Evolutionary conservation across 64 coral and sea anemone genomes (phyloP).

Genomic region (Porites lutea): DNA sequence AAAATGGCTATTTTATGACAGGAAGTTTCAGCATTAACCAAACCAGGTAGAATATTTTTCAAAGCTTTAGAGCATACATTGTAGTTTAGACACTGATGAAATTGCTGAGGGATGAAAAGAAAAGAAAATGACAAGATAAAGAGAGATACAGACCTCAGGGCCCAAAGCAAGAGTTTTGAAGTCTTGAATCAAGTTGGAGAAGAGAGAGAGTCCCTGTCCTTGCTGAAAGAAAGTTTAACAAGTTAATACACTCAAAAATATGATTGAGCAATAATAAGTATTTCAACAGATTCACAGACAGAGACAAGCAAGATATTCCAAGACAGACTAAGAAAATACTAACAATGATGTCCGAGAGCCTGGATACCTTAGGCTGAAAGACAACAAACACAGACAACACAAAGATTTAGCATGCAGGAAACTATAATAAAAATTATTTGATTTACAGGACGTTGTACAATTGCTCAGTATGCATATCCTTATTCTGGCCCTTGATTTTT

Average conservation of each 20-base stretch:
- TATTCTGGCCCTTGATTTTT: no score
- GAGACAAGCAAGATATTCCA: slow-evolving; percentile 15
- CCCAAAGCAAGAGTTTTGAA: slow-evolving; percentile 96
- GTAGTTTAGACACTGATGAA: not conserved
- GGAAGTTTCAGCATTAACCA: no score
- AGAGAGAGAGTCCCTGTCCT: slow-evolving; percentile 86
- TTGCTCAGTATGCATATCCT: no score
- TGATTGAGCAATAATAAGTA: not conserved
- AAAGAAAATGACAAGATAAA: slow-evolving; percentile 34
- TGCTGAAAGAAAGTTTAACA: slow-evolving; percentile 89
- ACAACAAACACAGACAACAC: slow-evolving; percentile 19
- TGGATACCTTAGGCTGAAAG: slow-evolving; percentile 51
- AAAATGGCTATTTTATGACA: no score
- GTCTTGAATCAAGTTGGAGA: slow-evolving; percentile 95
- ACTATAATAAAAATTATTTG: not conserved
- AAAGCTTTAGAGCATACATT: no score
- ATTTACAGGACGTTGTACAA: not conserved
- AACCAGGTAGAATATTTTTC: no score
- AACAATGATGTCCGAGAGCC: slow-evolving; percentile 52
- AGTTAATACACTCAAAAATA: slow-evolving; percentile 43
- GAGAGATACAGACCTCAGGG: slow-evolving; percentile 89
- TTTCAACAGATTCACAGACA: not conserved
- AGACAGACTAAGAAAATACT: slow-evolving; percentile 10
- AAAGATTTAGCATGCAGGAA: slow-evolving; percentile 28
- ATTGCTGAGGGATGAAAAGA: not conserved